phyloP scores from a whole-genome alignment of 2,888 invertebrate genomes.

The Cancer borealis region DNA sequence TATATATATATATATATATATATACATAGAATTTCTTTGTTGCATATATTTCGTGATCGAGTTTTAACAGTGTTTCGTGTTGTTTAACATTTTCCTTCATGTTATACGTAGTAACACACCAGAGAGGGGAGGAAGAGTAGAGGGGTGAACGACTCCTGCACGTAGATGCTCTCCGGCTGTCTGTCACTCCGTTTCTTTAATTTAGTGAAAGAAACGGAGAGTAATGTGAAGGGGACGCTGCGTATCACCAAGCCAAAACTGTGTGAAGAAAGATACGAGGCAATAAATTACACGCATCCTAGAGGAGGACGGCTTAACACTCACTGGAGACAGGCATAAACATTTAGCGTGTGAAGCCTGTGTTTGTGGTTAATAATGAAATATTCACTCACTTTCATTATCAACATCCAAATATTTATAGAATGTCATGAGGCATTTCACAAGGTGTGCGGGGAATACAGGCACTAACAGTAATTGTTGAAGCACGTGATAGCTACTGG shows the following conservation, averaged over 20 bases:
- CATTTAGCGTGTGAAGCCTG: not conserved
- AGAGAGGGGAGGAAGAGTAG: no score
- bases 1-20: no score
- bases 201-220: not conserved
- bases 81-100: no score
- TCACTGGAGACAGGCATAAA: not conserved
- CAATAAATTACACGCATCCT: not conserved
- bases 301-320: not conserved
- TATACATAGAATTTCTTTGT: no score
- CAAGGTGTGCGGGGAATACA: not conserved
- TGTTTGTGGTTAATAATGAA: not conserved
- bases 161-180: not conserved
- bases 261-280: not conserved
- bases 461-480: no score
- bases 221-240: not conserved
- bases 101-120: no score
- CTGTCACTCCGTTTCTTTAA: not conserved
- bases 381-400: not conserved
- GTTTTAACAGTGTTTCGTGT: no score
- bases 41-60: no score
- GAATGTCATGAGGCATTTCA: not conserved
- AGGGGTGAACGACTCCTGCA: not conserved
- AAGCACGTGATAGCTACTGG: not conserved
- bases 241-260: not conserved
- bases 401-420: not conserved